phyloP scores from a whole-genome alignment of 2,888 invertebrate genomes.

The Pseudoips prasinana region DNA sequence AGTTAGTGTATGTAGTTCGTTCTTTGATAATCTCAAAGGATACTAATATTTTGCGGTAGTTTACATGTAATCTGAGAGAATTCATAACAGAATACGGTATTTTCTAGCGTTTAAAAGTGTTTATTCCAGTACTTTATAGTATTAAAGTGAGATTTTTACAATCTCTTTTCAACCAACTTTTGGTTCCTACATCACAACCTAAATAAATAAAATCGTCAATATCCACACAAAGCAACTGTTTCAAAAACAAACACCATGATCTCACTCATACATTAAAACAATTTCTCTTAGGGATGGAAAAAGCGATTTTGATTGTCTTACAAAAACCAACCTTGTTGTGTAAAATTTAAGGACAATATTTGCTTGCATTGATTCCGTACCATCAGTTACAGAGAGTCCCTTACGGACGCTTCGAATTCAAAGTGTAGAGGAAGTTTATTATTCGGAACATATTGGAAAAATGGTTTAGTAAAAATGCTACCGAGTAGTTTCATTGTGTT shows the following conservation, averaged over 20 bases:
- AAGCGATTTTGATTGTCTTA: constrained; percentile 2
- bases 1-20: no score
- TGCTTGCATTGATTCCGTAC: not conserved
- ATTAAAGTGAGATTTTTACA: no score
- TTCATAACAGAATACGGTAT: no score
- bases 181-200: constrained; percentile 5
- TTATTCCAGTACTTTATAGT: no score
- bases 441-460: constrained; percentile 57
- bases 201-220: constrained; percentile 12
- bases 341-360: not conserved
- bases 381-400: constrained; percentile 39
- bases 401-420: constrained; percentile 51
- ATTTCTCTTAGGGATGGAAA: constrained; percentile 24
- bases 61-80: no score
- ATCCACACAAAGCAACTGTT: constrained; percentile 16
- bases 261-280: constrained; percentile 30
- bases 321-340: not conserved
- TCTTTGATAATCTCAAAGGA: no score
- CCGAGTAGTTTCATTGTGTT: constrained; percentile 4
- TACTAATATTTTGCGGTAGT: no score
- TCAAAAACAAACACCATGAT: constrained; percentile 25
- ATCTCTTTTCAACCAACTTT: not conserved
- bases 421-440: constrained; percentile 53
- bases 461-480: constrained; percentile 30
- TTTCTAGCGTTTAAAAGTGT: no score